Base-by-base conservation (phyloP, 2,888 invertebrate genomes). In the Conchocele bisecta region DNA sequence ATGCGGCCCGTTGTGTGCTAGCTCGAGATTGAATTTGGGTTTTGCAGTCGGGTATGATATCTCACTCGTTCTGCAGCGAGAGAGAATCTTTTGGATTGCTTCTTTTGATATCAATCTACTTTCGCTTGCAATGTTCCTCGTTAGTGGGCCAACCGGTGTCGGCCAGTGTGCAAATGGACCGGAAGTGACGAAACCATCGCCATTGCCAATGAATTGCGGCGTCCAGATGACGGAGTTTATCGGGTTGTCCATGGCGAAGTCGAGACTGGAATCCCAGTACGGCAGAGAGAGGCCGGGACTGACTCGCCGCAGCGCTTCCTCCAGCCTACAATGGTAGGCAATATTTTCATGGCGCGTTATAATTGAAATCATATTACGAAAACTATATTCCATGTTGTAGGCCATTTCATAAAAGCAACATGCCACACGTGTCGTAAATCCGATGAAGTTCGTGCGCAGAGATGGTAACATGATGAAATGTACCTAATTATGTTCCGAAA, bases 91-190 rank as follows among this genome's bases (percentile, higher is more conserved):
- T n/a, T n/a, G n/a, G n/a, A n/a, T n/a, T n/a, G n/a, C n/a, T n/a
- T n/a, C n/a, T n/a, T n/a, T n/a, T n/a, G n/a, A n/a, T n/a, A n/a
- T n/a, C n/a, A n/a, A n/a, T n/a, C n/a, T n/a, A n/a, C n/a, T n/a
- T n/a, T n/a, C n/a, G n/a, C n/a, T n/a, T n/a, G n/a, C n/a, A n/a
- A n/a, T n/a, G n/a, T n/a, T n/a, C n/a, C n/a, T n/a, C n/a, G n/a
- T n/a, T n/a, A n/a, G n/a, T n/a, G n/a, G n/a, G n/a, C n/a, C n/a
- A 7, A 64, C 51, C 1, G 82, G 75, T 0, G 81, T 82, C 2
- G 33, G 15, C 83, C 84, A 86, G 63, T 82, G 81, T 13, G 82
- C 82, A 56, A 85, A 87, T 0, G 87, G 85, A 11, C 87, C 87
- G 6, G 63, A 33, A 1, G 59, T 68, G 0, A 87, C 85, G 1